Conservation (phyloP, 2,888 invertebrate species). For the Drosophila cognata region DNA sequence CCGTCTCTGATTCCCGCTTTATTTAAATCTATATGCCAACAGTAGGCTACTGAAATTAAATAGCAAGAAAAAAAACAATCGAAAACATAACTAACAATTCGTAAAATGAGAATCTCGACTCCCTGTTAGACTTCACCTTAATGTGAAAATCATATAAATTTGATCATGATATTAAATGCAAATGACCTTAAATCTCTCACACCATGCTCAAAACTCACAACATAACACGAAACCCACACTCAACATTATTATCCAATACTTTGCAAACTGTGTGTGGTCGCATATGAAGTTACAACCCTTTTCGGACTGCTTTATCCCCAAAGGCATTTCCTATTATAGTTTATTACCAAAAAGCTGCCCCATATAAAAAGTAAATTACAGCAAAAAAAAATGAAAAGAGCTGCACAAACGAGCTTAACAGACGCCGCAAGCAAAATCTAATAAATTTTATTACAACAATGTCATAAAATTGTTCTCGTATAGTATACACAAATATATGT, state of each 20-base stretch:
- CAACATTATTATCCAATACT: constrained; percentile 25
- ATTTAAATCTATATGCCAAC: neutral
- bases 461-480: constrained; percentile 64
- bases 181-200: constrained; percentile 4
- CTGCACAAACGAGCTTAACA: constrained; percentile 56
- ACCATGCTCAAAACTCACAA: neutral
- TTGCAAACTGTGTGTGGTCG: constrained; percentile 19
- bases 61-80: neutral
- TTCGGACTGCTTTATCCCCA: constrained; percentile 38
- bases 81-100: neutral
- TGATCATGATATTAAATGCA: constrained; percentile 13
- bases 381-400: constrained; percentile 16
- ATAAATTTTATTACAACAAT: constrained; percentile 77
- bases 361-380: constrained; percentile 70
- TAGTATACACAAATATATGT: constrained; percentile 14
- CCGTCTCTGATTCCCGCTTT: neutral
- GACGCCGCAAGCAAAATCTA: constrained; percentile 71
- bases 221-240: neutral
- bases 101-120: too few species aligned
- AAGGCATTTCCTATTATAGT: constrained; percentile 70
- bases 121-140: neutral
- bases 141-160: neutral
- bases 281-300: constrained; percentile 36
- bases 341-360: constrained; percentile 67
- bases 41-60: neutral